Conservation (phyloP, 2,888 invertebrate species). For the Caradrina kadenii region DNA sequence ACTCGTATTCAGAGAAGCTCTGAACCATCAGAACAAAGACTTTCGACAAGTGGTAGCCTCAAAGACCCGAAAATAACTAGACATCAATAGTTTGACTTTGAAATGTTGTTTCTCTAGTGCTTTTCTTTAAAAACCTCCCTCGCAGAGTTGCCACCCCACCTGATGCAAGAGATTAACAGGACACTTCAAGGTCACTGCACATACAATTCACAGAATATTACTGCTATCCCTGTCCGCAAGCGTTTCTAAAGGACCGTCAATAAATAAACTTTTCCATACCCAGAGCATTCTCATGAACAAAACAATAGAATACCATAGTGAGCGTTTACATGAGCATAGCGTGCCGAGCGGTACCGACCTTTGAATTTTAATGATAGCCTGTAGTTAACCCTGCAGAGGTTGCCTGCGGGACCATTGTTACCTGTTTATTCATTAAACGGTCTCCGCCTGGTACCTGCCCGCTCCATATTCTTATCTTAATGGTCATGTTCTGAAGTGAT, state of each 20-base stretch:
- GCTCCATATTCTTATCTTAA: constrained; percentile 39
- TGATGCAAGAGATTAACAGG: neutral
- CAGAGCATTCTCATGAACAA: constrained; percentile 30
- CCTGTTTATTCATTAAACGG: constrained; percentile 56
- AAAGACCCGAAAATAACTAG: constrained; percentile 1
- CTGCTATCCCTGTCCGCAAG: neutral
- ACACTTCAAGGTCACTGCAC: neutral
- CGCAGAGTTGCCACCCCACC: too few relatives aligned
- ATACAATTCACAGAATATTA: neutral
- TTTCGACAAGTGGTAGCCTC: neutral
- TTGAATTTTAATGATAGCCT: constrained; percentile 77
- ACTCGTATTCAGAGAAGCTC: constrained; percentile 8
- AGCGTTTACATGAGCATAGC: constrained; percentile 66
- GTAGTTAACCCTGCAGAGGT: constrained; percentile 50
- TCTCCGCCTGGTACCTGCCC: constrained; percentile 58
- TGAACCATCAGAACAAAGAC: constrained; percentile 16
- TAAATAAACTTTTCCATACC: constrained; percentile 27
- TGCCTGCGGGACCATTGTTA: constrained; percentile 51
- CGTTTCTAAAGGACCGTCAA: constrained; percentile 21
- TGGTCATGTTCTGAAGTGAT: constrained; percentile 19
- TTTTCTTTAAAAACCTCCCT: neutral
- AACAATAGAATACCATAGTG: constrained; percentile 53
- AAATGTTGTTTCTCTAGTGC: neutral
- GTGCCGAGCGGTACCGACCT: constrained; percentile 75
- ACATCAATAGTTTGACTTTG: neutral